phyloP scores from a whole-genome alignment of 2,888 invertebrate species.

The Lumbricus terrestris region DNA sequence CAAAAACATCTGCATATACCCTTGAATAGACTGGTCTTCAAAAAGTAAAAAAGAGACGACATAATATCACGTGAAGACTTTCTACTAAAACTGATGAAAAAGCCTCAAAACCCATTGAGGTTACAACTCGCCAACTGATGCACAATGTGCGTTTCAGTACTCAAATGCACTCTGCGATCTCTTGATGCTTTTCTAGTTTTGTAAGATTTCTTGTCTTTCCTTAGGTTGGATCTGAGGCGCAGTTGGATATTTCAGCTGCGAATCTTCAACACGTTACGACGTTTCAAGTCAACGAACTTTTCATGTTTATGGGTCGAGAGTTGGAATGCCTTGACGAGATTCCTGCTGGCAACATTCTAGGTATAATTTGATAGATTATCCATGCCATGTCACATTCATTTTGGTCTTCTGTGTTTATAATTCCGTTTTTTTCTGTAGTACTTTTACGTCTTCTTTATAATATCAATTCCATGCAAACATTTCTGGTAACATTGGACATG shows the following conservation, averaged over 20 bases:
- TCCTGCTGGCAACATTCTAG: slow-evolving; percentile 86
- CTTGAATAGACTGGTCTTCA: too few relatives aligned
- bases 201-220: not conserved
- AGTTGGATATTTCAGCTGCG: not conserved
- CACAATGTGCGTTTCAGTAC: not conserved
- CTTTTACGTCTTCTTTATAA: not conserved
- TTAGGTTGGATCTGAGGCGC: not conserved
- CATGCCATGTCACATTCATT: not conserved
- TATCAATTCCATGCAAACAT: not conserved
- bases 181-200: not conserved
- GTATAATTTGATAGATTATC: slow-evolving; percentile 59
- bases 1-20: too few relatives aligned
- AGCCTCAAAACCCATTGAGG: too few relatives aligned
- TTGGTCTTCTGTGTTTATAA: not conserved
- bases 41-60: too few relatives aligned
- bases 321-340: slow-evolving; percentile 76
- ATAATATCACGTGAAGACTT: too few relatives aligned
- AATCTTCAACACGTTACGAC: slow-evolving; percentile 9
- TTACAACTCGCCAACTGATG: too few relatives aligned
- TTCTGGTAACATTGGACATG: not conserved
- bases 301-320: slow-evolving; percentile 89
- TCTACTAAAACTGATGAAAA: too few relatives aligned
- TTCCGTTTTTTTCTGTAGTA: not conserved
- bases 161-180: not conserved
- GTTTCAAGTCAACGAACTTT: slow-evolving; percentile 71